Conservation (phyloP, 2,888 invertebrate genomes). For the Phytoseiulus persimilis region DNA sequence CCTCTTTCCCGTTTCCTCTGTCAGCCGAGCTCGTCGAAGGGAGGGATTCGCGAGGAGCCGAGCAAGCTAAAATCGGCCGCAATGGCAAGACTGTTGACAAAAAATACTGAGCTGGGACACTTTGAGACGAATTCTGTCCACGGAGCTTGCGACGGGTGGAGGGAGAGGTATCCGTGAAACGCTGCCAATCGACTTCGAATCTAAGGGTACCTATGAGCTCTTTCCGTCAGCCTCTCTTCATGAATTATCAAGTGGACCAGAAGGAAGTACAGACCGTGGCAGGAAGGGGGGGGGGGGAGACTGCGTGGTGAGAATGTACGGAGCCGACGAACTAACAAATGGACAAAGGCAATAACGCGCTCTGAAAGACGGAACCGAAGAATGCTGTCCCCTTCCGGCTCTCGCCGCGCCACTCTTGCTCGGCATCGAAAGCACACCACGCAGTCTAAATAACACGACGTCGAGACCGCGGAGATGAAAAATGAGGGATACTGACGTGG, state of each 20-base stretch:
- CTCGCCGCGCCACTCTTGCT: neutral
- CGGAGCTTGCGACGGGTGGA: neutral
- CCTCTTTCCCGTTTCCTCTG: neutral
- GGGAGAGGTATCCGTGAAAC: too few relatives aligned
- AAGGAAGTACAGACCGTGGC: neutral
- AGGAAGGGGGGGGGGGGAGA: too few relatives aligned
- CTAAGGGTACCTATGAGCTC: too few relatives aligned
- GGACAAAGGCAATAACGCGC: constrained; percentile 5
- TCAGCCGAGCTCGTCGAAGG: neutral
- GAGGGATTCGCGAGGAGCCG: neutral
- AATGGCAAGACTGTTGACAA: neutral
- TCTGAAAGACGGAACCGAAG: neutral
- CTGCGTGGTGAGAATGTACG: neutral
- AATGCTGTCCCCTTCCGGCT: neutral
- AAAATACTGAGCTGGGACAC: neutral
- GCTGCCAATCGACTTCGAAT: too few relatives aligned
- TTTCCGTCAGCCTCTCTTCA: neutral
- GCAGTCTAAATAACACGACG: neutral
- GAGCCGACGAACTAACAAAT: neutral
- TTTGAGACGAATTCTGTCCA: neutral
- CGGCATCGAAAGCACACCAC: neutral
- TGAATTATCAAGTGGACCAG: neutral
- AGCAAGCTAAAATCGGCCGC: neutral
- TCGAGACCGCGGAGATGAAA: neutral
- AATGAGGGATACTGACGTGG: neutral